Percentiles rank a stretch among this genome's conserved stretches.
Evolutionary conservation across 2,888 invertebrate genomes (phyloP).

Genomic region (Himalopsyche tibetana): DNA sequence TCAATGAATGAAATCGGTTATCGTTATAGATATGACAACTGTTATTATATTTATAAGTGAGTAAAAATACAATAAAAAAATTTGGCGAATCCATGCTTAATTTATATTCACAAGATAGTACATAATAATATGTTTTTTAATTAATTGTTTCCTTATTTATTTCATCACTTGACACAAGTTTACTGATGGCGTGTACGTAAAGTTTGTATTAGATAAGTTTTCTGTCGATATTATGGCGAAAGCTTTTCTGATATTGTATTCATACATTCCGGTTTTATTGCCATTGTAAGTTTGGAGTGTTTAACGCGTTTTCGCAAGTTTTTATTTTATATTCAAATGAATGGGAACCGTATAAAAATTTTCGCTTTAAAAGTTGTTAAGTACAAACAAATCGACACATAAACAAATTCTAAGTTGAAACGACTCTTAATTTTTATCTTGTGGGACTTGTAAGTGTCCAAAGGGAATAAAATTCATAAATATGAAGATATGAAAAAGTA

Average conservation of each 20-base stretch:
- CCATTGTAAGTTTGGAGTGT: slow-evolving; percentile 28
- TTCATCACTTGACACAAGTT: neutral
- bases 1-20: too few species aligned
- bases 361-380: slow-evolving; percentile 16
- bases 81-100: too few species aligned
- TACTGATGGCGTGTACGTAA: neutral
- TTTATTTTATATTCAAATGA: slow-evolving; percentile 32
- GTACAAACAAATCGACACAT: neutral
- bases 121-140: too few species aligned
- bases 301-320: slow-evolving; percentile 21
- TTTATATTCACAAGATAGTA: too few species aligned
- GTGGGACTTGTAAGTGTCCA: too few species aligned
- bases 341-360: neutral
- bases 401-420: neutral
- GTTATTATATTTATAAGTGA: too few species aligned
- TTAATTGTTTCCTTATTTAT: too few species aligned
- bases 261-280: slow-evolving; percentile 64
- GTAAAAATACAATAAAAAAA: too few species aligned
- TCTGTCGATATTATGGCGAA: slow-evolving; percentile 32
- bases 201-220: slow-evolving; percentile 8
- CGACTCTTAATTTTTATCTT: too few species aligned
- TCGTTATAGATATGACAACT: too few species aligned
- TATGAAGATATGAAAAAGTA: too few species aligned
- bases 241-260: slow-evolving; percentile 61
- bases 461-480: too few species aligned